These are phyloP conservation scores for Indicator maculatus DNA, from an alignment of 2,113 vertebrate species.

Conservation along the genomic window DNA sequence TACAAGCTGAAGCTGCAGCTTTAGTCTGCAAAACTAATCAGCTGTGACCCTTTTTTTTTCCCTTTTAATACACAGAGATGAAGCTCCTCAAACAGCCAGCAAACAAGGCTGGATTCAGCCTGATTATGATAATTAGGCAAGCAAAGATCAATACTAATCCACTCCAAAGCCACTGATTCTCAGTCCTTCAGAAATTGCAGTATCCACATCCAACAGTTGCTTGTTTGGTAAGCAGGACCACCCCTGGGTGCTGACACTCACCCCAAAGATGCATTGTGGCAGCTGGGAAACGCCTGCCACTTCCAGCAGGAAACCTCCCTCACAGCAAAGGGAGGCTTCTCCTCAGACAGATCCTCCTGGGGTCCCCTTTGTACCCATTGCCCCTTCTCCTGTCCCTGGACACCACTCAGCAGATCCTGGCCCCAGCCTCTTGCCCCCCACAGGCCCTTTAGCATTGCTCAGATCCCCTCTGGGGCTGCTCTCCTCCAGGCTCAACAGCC, in stretches of 20 bases:
- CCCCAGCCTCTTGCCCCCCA: no score
- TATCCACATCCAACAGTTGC: background rate
- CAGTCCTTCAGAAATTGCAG: background rate
- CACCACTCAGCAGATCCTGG: no score
- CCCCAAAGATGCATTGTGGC: background rate
- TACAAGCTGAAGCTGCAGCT: background rate
- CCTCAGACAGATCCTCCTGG: no score
- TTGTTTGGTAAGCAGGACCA: background rate
- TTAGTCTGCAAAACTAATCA: background rate
- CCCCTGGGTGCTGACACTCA: background rate
- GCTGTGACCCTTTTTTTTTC: background rate
- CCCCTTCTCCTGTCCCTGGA: no score
- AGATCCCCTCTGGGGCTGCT: no score
- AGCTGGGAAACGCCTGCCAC: background rate
- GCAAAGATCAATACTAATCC: conserved; percentile 14
- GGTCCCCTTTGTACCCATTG: no score
- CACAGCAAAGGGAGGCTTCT: no score
- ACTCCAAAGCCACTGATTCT: background rate
- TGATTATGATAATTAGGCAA: background rate
- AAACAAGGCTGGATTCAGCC: background rate
- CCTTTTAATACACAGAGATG: background rate
- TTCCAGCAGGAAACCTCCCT: background rate
- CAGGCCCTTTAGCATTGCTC: no score
- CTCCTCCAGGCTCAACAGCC: no score
- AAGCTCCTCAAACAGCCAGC: background rate